phyloP scores from a whole-genome alignment of 2,797 vertebrate species.

The Silurus aristotelis region DNA sequence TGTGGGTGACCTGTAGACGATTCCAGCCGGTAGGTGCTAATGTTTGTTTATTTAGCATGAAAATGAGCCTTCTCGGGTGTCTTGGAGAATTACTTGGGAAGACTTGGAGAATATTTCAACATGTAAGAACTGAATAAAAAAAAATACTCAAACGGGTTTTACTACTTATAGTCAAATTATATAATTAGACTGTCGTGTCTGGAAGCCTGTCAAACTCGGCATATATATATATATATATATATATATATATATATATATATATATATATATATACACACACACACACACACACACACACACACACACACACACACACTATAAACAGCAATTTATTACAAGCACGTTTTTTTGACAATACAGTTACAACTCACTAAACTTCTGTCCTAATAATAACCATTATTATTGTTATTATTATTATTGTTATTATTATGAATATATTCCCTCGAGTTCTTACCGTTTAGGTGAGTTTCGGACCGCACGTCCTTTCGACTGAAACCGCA shows the following conservation, averaged over 20 bases:
- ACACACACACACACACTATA: not conserved
- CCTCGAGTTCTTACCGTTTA: slow-evolving; percentile 73
- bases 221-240: slow-evolving; percentile 21
- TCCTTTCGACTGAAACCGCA: slow-evolving; percentile 78
- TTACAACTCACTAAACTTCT: not conserved
- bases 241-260: no score
- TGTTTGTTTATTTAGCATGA: not conserved
- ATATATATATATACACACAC: no score
- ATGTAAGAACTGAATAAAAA: not conserved
- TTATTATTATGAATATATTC: not conserved
- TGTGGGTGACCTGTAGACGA: not conserved
- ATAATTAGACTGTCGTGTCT: slow-evolving; percentile 39
- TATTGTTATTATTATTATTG: no score
- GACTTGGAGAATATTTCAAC: not conserved
- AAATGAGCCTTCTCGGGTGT: not conserved
- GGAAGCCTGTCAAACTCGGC: slow-evolving; percentile 44
- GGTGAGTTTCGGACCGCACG: slow-evolving; percentile 81
- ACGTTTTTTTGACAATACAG: not conserved
- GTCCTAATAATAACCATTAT: not conserved
- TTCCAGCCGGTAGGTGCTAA: not conserved
- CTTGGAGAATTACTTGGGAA: not conserved
- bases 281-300: no score
- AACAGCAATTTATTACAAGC: not conserved
- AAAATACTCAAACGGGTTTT: slow-evolving; percentile 13
- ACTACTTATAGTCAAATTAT: slow-evolving; percentile 19